These are phyloP conservation scores for Atherinomorus stipes DNA, from an alignment of 2,113 vertebrate genomes.

Conservation along the genomic window DNA sequence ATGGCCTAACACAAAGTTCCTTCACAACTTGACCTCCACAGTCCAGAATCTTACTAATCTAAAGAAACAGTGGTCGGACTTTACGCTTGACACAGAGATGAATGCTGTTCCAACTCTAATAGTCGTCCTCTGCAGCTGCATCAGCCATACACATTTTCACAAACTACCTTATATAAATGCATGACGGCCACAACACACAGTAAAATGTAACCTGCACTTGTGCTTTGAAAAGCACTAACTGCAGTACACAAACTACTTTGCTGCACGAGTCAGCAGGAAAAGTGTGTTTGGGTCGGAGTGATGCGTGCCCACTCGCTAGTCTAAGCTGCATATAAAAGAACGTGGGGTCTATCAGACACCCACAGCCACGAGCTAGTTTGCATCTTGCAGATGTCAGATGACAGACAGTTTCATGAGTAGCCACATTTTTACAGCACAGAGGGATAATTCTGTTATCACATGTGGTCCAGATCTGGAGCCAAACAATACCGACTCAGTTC, in stretches of 20 bases:
- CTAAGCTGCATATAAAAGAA: constrained; percentile 43
- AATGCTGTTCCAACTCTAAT: not conserved
- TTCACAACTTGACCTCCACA: constrained; percentile 26
- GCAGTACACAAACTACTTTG: constrained; percentile 32
- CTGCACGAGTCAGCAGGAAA: constrained; percentile 50
- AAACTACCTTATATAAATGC: constrained; percentile 39
- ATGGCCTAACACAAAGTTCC: constrained; percentile 48
- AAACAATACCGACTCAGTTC: constrained; percentile 56
- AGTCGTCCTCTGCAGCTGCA: constrained; percentile 9
- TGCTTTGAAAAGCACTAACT: constrained; percentile 10
- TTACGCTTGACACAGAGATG: not conserved
- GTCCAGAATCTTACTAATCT: constrained; percentile 23
- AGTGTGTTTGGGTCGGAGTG: constrained; percentile 51
- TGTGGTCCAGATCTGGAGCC: constrained; percentile 60
- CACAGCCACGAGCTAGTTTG: constrained; percentile 52
- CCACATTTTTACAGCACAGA: constrained; percentile 40
- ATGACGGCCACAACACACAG: constrained; percentile 6
- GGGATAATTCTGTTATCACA: constrained; percentile 65
- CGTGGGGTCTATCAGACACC: constrained; percentile 44
- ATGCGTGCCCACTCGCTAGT: constrained; percentile 47
- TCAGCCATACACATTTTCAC: constrained; percentile 2
- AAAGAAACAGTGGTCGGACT: constrained; percentile 14
- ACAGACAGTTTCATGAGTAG: constrained; percentile 47
- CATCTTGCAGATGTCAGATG: constrained; percentile 55
- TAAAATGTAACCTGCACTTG: constrained; percentile 36